phyloP scores from a whole-genome alignment of 2,113 vertebrate species.

The Chlamydotis undulata region DNA sequence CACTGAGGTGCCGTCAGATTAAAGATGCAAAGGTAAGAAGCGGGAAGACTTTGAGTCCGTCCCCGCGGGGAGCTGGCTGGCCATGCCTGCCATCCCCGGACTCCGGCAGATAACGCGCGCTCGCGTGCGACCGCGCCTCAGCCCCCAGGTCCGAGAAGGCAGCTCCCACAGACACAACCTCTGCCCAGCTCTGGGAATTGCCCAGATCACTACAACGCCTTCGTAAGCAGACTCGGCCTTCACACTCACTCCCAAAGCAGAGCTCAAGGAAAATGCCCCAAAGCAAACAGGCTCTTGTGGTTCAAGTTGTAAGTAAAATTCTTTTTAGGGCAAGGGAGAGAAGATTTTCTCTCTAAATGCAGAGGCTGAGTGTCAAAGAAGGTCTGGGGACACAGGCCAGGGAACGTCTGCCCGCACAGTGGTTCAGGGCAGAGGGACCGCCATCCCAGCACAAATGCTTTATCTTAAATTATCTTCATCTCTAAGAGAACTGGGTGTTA shows the following conservation, averaged over 20 bases:
- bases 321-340: background rate
- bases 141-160: background rate
- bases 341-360: background rate
- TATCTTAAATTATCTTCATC: background rate
- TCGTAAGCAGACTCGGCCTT: rapidly evolving
- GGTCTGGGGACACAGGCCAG: rapidly evolving
- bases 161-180: background rate
- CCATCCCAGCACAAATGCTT: background rate
- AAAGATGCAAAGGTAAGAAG: background rate
- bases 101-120: background rate
- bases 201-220: background rate
- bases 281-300: background rate
- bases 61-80: background rate
- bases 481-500: background rate
- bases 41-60: background rate
- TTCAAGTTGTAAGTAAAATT: background rate
- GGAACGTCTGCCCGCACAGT: background rate
- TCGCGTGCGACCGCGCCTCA: rapidly evolving
- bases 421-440: background rate
- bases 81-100: background rate
- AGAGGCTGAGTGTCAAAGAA: background rate
- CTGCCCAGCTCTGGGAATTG: background rate
- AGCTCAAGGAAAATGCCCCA: background rate
- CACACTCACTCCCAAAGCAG: background rate
- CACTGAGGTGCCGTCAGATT: background rate